Evolutionary conservation across 2,113 vertebrate species (phyloP).

Genomic region (Perca schrenkii): DNA sequence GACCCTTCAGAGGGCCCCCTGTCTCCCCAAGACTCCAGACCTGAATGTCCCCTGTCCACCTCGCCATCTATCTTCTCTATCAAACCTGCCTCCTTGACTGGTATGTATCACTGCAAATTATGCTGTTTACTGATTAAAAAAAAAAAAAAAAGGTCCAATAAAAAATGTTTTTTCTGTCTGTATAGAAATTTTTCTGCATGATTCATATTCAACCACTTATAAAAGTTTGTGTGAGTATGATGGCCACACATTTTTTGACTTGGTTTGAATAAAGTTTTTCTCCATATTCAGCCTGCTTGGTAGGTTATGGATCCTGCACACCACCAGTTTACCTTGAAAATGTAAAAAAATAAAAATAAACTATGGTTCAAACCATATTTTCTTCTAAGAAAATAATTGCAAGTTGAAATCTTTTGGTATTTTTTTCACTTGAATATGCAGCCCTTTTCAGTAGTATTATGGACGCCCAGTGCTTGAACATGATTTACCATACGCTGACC

Average conservation of each 20-base stretch:
- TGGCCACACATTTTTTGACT: not conserved
- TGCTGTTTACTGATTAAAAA: not conserved
- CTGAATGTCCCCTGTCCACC: constrained; percentile 35
- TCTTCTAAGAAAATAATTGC: not conserved
- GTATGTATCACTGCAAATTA: constrained; percentile 26
- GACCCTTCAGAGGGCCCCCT: not conserved
- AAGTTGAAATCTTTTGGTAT: not conserved
- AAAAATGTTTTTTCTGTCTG: not conserved
- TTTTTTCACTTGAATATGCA: not conserved
- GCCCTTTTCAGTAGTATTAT: not conserved
- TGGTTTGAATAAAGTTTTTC: not conserved
- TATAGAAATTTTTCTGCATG: not conserved
- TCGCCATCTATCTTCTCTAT: constrained; percentile 57
- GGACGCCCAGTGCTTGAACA: not conserved
- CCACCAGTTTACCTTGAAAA: not conserved
- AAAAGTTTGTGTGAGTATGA: not conserved
- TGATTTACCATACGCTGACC: constrained; percentile 35
- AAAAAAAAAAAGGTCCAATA: no score
- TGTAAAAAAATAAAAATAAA: not conserved
- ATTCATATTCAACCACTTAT: not conserved
- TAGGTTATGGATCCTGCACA: not conserved
- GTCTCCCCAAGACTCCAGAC: not conserved
- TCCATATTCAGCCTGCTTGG: not conserved
- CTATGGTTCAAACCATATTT: not conserved
- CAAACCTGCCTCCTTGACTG: constrained; percentile 73